Evolutionary conservation across 2,797 vertebrate species (phyloP).

Genomic region (Clarias pachynema): DNA sequence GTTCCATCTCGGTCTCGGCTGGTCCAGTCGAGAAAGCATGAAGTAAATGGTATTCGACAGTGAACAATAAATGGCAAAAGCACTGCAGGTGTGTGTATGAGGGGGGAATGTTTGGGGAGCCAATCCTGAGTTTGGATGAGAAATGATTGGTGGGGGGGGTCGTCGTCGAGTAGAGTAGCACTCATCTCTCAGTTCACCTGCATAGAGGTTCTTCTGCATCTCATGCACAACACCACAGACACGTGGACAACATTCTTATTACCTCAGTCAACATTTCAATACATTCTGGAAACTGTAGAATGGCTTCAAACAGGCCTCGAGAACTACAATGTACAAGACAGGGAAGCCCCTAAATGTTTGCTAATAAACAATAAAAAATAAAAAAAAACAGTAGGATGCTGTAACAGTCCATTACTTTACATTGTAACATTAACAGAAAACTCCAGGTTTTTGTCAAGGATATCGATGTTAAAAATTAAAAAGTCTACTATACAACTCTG

Average conservation of each 20-base stretch:
- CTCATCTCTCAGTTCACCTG: slow-evolving; percentile 57
- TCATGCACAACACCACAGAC: slow-evolving; percentile 22
- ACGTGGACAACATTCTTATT: slow-evolving; percentile 53
- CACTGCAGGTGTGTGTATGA: neutral
- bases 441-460: neutral
- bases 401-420: slow-evolving; percentile 10
- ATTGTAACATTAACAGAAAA: neutral
- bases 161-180: neutral
- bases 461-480: neutral
- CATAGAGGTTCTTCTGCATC: slow-evolving; percentile 70
- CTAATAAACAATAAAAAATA: neutral
- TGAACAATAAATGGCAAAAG: neutral
- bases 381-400: neutral
- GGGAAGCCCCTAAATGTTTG: slow-evolving; percentile 4
- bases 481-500: neutral
- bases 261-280: slow-evolving; percentile 39
- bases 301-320: slow-evolving; percentile 18
- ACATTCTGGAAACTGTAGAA: slow-evolving; percentile 42
- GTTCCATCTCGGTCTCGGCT: neutral
- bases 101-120: neutral
- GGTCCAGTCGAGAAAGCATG: neutral
- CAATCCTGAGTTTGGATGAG: slow-evolving; percentile 42
- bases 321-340: neutral
- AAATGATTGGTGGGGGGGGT: neutral
- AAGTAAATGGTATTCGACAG: neutral